A percentile compares a stretch with the other conserved stretches of the same genome.
phyloP scores from a whole-genome alignment of 1,140 invertebrate genomes.

The Lepidostoma basale region DNA sequence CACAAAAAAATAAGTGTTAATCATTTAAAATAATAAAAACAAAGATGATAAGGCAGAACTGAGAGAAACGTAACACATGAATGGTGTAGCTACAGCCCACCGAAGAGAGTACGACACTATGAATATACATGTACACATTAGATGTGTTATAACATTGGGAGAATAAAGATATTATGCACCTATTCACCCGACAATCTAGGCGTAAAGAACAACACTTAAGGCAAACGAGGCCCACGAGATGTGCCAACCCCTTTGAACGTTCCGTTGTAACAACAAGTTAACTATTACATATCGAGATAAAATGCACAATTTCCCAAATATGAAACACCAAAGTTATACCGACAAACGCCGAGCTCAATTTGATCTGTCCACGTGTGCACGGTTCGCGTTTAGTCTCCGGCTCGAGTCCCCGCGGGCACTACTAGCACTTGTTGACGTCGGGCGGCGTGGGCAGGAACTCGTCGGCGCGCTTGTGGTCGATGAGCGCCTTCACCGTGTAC shows the following conservation, averaged over 20 bases:
- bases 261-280: slow-evolving; percentile 7
- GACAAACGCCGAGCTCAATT: neutral
- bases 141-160: slow-evolving; percentile 31
- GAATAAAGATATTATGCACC: slow-evolving; percentile 28
- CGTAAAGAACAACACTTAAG: slow-evolving; percentile 40
- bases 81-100: neutral
- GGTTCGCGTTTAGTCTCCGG: slow-evolving; percentile 44
- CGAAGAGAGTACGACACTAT: neutral
- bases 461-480: slow-evolving; percentile 90
- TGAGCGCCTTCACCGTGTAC: slow-evolving; percentile 86
- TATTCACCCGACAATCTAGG: slow-evolving; percentile 28
- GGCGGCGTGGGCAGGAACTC: slow-evolving; percentile 82
- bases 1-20: neutral
- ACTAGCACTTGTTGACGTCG: slow-evolving; percentile 85
- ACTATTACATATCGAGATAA: slow-evolving; percentile 22
- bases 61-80: neutral
- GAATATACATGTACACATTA: slow-evolving; percentile 29
- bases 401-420: slow-evolving; percentile 55
- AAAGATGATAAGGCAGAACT: neutral
- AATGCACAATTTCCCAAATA: slow-evolving; percentile 35
- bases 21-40: neutral
- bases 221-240: slow-evolving; percentile 15
- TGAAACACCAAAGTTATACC: slow-evolving; percentile 1
- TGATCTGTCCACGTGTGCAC: neutral
- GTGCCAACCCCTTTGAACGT: slow-evolving; percentile 4